Conservation (phyloP, 2,797 vertebrate genomes). For the Gallinago solitaria region DNA sequence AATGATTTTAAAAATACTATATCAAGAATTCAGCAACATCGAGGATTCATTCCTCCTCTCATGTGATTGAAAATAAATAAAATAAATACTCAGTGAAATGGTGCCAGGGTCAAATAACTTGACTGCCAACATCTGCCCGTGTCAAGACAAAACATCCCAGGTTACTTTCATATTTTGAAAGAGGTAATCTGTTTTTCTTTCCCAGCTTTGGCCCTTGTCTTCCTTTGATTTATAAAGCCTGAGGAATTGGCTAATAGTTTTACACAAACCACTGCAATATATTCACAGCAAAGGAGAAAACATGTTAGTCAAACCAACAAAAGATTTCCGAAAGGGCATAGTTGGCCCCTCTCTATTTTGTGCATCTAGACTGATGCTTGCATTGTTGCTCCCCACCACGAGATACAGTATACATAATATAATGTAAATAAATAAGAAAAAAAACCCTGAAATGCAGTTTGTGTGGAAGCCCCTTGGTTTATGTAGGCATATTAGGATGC, state of each 20-base stretch:
- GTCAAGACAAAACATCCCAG: slow-evolving; percentile 51
- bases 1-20: background rate
- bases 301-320: background rate
- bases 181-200: slow-evolving; percentile 29
- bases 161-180: slow-evolving; percentile 31
- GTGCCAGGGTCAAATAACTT: slow-evolving; percentile 3
- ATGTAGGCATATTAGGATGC: background rate
- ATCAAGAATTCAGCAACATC: background rate
- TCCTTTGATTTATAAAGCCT: slow-evolving; percentile 1
- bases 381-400: background rate
- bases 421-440: background rate
- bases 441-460: background rate
- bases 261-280: background rate
- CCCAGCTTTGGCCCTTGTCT: background rate
- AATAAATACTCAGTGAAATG: slow-evolving; percentile 11
- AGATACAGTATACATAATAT: background rate
- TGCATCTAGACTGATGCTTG: background rate
- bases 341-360: background rate
- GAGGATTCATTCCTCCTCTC: background rate
- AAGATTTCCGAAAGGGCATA: background rate
- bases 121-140: slow-evolving; percentile 17
- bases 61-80: slow-evolving; percentile 13
- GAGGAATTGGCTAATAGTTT: background rate
- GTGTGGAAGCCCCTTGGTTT: background rate
- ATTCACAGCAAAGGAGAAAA: background rate